Conservation (phyloP, 2,888 invertebrate genomes). For the Dolichomitus sp. region DNA sequence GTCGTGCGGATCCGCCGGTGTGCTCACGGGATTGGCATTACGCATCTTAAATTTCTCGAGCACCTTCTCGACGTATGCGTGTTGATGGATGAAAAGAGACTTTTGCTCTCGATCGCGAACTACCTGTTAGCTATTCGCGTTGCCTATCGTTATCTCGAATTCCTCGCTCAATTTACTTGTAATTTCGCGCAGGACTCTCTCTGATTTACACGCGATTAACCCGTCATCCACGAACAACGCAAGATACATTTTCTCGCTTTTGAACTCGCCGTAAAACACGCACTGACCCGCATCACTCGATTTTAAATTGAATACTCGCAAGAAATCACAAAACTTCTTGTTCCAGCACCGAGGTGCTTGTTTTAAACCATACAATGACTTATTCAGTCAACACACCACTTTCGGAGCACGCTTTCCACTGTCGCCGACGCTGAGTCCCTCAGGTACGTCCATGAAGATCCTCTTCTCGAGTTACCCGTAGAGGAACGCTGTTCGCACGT, state of each 20-base stretch:
- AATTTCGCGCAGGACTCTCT: too few relatives aligned
- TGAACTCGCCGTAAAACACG: constrained; percentile 43
- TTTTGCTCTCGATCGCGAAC: background rate
- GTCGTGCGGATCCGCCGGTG: background rate
- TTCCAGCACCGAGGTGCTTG: constrained; percentile 66
- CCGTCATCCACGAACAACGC: constrained; percentile 66
- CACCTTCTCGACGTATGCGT: background rate
- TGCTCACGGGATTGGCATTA: background rate
- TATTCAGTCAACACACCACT: constrained; percentile 50
- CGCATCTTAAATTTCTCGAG: background rate
- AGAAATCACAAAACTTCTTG: constrained; percentile 44
- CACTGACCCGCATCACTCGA: constrained; percentile 57
- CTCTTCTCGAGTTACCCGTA: constrained; percentile 26
- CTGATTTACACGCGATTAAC: constrained; percentile 51
- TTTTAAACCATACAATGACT: constrained; percentile 65
- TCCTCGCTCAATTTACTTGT: background rate
- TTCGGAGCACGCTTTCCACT: background rate
- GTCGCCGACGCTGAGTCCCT: constrained; percentile 18
- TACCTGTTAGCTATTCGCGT: constrained; percentile 4
- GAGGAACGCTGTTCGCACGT: constrained; percentile 42
- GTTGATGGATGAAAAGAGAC: background rate
- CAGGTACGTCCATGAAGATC: constrained; percentile 40
- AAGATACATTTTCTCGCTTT: constrained; percentile 42
- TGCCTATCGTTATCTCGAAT: background rate
- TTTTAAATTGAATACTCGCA: constrained; percentile 37